Percentiles rank a stretch among this genome's conserved stretches.
phyloP scores from a whole-genome alignment of 2,888 invertebrate species.

The Anagyrus pseudococci region DNA sequence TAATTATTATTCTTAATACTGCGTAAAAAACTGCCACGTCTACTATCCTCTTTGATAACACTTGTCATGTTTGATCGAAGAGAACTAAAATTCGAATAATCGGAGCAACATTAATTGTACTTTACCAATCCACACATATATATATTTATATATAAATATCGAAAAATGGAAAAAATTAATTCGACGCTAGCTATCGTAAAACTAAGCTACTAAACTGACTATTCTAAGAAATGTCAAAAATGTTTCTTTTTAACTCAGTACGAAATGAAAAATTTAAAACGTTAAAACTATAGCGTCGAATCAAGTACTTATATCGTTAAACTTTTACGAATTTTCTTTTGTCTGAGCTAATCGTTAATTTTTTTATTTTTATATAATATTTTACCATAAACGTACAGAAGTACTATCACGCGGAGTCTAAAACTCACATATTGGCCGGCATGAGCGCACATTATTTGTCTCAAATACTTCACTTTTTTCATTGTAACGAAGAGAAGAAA shows the following conservation, averaged over 20 bases:
- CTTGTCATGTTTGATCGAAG: neutral
- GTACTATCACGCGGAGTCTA: conserved; percentile 27
- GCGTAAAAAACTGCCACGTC: conserved; percentile 36
- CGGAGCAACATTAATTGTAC: conserved; percentile 1
- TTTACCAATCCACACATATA: conserved; percentile 4
- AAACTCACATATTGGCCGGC: conserved; percentile 29
- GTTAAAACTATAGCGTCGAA: neutral
- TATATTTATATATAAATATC: conserved; percentile 15
- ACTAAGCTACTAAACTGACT: conserved; percentile 1
- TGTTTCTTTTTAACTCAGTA: conserved; percentile 1
- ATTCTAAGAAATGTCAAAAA: conserved; percentile 3
- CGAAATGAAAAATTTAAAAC: neutral
- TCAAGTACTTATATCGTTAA: neutral
- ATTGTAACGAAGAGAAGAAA: conserved; percentile 3
- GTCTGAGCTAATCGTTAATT: neutral
- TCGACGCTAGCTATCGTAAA: conserved; percentile 5
- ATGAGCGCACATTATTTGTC: conserved; percentile 24
- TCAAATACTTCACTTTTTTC: neutral
- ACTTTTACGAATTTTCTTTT: neutral
- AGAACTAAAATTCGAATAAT: conserved; percentile 13
- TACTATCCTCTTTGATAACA: conserved; percentile 4
- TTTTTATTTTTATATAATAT: conserved; percentile 7
- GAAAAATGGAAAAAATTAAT: conserved; percentile 20
- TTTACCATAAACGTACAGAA: conserved; percentile 16
- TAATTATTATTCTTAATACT: conserved; percentile 27